A percentile compares a stretch with the other conserved stretches of the same genome.
Evolutionary conservation across 2,113 vertebrate genomes (phyloP).

Genomic region (Henicopernis longicauda): DNA sequence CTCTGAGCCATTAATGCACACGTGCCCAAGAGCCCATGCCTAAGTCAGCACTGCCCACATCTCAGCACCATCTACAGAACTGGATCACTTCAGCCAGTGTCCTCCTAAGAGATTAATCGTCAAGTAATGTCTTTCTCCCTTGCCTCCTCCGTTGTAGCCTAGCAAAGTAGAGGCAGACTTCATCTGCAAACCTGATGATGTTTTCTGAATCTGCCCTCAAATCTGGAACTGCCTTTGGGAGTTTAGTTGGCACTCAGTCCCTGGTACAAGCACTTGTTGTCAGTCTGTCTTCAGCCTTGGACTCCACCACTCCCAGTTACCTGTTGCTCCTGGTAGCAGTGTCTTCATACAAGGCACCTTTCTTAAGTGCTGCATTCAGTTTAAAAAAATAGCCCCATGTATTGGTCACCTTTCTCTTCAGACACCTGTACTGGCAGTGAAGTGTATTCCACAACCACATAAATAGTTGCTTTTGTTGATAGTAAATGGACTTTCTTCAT

Average conservation of each 20-base stretch:
- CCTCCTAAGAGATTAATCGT: neutral
- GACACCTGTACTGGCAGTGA: neutral
- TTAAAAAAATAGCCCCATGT: neutral
- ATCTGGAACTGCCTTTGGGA: neutral
- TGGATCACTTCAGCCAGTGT: neutral
- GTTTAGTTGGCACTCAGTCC: neutral
- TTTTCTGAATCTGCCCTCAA: neutral
- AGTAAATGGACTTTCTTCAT: neutral
- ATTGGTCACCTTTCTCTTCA: neutral
- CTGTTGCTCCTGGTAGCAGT: neutral
- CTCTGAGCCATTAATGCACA: neutral
- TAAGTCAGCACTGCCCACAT: neutral
- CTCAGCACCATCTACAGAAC: neutral
- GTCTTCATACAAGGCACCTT: neutral
- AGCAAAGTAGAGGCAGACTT: neutral
- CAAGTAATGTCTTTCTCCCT: neutral
- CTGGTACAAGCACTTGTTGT: neutral
- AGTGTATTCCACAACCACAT: neutral
- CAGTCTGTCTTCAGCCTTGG: neutral
- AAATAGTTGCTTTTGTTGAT: neutral
- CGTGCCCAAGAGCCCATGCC: neutral
- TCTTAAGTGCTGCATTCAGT: neutral
- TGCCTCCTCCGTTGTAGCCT: neutral
- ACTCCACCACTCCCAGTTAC: neutral
- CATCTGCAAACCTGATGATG: neutral